phyloP scores from a whole-genome alignment of 2,797 vertebrate genomes.

The Mus minutoides region DNA sequence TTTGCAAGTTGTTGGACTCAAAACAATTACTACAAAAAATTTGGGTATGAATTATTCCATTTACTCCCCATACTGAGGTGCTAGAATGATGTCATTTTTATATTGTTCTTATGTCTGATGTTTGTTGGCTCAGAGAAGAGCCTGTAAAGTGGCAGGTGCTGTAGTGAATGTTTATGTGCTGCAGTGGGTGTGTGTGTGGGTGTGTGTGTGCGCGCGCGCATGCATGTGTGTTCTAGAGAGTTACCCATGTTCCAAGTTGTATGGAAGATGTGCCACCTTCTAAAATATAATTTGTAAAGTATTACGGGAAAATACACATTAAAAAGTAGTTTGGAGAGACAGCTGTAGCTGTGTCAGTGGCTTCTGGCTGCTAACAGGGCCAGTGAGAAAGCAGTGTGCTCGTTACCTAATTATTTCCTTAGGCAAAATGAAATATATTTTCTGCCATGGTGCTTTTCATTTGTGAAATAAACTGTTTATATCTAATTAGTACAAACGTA shows the following conservation, averaged over 20 bases:
- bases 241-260: not conserved
- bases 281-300: not conserved
- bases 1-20: conserved; percentile 97
- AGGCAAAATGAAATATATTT: conserved; percentile 40
- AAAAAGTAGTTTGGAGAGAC: conserved; percentile 5
- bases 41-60: conserved; percentile 90
- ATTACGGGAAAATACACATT: not conserved
- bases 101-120: not conserved
- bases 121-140: conserved; percentile 42
- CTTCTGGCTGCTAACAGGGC: not conserved
- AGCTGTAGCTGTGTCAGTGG: conserved; percentile 18
- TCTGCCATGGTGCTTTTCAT: conserved; percentile 23
- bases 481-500: not conserved
- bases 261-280: not conserved
- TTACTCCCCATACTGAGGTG: conserved; percentile 53
- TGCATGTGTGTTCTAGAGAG: not conserved
- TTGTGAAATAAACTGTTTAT: conserved; percentile 59
- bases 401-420: conserved; percentile 34
- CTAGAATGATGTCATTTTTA: conserved; percentile 20
- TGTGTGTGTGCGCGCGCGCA: not conserved
- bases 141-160: conserved; percentile 39
- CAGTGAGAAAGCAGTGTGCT: not conserved
- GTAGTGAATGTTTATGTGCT: not conserved
- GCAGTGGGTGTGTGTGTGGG: not conserved
- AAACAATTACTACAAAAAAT: conserved; percentile 99